Evolutionary conservation across 2,888 invertebrate genomes (phyloP).

Genomic region (Pachliopta kotzebuea): DNA sequence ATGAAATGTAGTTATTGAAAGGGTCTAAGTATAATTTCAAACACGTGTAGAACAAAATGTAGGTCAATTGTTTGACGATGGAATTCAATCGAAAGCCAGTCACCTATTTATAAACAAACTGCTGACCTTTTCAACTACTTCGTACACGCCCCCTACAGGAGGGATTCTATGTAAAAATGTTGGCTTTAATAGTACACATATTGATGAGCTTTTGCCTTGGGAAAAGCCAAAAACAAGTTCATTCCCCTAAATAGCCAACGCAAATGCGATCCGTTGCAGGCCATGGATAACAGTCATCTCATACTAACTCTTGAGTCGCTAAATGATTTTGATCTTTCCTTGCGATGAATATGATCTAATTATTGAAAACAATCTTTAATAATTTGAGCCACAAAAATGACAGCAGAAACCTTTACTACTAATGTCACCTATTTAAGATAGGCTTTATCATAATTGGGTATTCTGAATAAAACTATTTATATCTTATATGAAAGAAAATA

Average conservation of each 20-base stretch:
- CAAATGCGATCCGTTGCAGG: too few relatives aligned
- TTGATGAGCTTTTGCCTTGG: neutral
- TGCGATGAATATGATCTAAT: too few relatives aligned
- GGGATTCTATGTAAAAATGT: neutral
- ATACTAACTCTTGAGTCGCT: too few relatives aligned
- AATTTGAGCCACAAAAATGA: too few relatives aligned
- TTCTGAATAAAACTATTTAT: too few relatives aligned
- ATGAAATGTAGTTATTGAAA: neutral
- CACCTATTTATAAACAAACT: constrained; percentile 42
- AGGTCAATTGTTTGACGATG: constrained; percentile 41
- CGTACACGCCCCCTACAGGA: constrained; percentile 7
- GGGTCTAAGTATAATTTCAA: constrained; percentile 16
- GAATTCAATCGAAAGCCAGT: constrained; percentile 38
- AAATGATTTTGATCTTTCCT: too few relatives aligned
- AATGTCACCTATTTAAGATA: too few relatives aligned
- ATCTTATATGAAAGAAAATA: too few relatives aligned
- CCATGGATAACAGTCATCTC: too few relatives aligned
- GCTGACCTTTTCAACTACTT: constrained; percentile 34
- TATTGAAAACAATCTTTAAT: too few relatives aligned
- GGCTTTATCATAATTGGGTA: too few relatives aligned
- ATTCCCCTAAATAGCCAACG: neutral
- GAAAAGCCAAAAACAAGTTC: neutral
- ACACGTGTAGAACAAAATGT: constrained; percentile 32
- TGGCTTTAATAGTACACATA: neutral
- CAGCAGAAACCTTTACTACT: too few relatives aligned